Conservation (phyloP, 2,888 invertebrate species). For the Lottia gigantea region DNA sequence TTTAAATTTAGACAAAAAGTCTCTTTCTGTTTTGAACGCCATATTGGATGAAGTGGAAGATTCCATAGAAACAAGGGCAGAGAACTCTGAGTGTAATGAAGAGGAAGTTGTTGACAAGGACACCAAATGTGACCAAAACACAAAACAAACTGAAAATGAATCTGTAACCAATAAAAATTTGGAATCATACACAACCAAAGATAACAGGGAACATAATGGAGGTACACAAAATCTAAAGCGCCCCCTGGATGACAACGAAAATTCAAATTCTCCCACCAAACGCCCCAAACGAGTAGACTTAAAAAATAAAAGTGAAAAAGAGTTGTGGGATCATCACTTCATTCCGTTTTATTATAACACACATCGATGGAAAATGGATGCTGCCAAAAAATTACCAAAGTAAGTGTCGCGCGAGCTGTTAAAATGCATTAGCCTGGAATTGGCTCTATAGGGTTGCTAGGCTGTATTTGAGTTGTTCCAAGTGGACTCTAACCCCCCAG, state of each 20-base stretch:
- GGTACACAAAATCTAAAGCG: no score
- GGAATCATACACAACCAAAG: no score
- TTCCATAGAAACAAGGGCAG: background rate
- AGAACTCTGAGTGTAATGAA: background rate
- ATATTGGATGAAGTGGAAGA: constrained; percentile 23
- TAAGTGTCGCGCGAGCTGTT: background rate
- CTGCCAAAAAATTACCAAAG: constrained; percentile 16
- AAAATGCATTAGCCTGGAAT: no score
- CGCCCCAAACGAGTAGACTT: background rate
- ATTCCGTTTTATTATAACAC: constrained; percentile 15
- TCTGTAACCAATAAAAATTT: no score
- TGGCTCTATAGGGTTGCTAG: no score
- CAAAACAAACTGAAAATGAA: constrained; percentile 24
- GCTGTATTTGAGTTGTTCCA: no score
- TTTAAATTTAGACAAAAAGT: constrained; percentile 13
- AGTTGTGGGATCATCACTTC: background rate
- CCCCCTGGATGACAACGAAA: constrained; percentile 50
- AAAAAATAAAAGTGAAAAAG: background rate
- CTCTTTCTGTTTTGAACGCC: background rate
- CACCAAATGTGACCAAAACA: constrained; percentile 32
- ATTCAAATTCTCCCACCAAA: constrained; percentile 17
- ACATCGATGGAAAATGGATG: constrained; percentile 12
- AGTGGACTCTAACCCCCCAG: no score
- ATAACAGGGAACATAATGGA: no score
- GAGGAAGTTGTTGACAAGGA: no score